Evolutionary conservation across 92 coral and sea anemone genomes (phyloP).

Genomic region (Paragorgia papillata): DNA sequence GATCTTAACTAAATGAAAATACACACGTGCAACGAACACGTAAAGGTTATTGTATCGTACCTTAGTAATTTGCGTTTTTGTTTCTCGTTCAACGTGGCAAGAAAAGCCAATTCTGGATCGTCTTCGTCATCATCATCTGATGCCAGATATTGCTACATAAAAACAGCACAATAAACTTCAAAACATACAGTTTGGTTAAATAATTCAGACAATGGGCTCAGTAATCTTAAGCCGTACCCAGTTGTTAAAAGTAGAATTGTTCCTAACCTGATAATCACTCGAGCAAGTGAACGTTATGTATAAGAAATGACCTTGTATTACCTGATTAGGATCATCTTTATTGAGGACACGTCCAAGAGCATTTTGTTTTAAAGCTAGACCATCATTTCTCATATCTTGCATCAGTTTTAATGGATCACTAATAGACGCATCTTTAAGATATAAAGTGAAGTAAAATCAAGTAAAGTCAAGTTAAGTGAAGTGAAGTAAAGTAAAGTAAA

Average conservation of each 20-base stretch:
- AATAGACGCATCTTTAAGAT: constrained; percentile 58
- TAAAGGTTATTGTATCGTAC: constrained; percentile 35
- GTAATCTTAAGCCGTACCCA: too few species aligned
- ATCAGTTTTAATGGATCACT: constrained; percentile 89
- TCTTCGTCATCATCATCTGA: constrained; percentile 78
- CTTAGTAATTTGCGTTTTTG: constrained; percentile 89
- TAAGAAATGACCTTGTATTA: too few species aligned
- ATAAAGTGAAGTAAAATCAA: too few species aligned
- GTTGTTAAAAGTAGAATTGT: too few species aligned
- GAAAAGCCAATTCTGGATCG: constrained; percentile 89
- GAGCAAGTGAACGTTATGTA: too few species aligned
- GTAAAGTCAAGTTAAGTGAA: too few species aligned
- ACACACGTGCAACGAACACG: not conserved
- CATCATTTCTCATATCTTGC: constrained; percentile 94
- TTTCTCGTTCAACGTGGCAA: constrained; percentile 88
- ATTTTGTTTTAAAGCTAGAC: constrained; percentile 83
- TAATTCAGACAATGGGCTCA: too few species aligned
- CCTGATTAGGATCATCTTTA: constrained; percentile 92
- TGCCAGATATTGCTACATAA: constrained; percentile 81
- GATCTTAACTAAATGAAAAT: too few species aligned
- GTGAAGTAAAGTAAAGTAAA: not conserved
- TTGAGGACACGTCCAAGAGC: constrained; percentile 87
- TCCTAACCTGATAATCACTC: too few species aligned
- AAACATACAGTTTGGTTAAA: too few species aligned
- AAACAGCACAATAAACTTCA: not conserved